Evolutionary conservation across 2,797 vertebrate species (phyloP).

Genomic region (Argyrosomus regius): DNA sequence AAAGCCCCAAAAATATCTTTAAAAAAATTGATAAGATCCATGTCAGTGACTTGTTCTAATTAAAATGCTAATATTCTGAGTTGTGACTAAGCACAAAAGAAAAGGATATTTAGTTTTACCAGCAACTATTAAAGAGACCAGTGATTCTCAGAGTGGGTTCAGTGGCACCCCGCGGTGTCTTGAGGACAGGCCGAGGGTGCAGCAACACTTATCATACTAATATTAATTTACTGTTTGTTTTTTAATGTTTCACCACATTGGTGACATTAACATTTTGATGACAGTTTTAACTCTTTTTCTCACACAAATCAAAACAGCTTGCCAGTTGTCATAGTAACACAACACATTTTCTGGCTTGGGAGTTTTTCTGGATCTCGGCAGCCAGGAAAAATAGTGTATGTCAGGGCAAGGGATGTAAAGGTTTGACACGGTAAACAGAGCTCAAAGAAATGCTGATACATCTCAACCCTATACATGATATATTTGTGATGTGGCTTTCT

Average conservation of each 20-base stretch:
- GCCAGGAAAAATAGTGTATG: background rate
- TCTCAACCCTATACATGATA: background rate
- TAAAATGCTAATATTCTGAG: conserved; percentile 18
- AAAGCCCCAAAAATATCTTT: too few species aligned
- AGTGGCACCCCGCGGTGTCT: background rate
- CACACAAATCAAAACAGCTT: background rate
- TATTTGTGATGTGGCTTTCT: background rate
- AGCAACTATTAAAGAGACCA: conserved; percentile 27
- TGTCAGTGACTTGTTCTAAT: conserved; percentile 16
- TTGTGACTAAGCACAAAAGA: conserved; percentile 4
- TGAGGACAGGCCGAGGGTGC: background rate
- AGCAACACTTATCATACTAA: background rate
- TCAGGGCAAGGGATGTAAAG: background rate
- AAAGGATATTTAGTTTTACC: conserved; percentile 23
- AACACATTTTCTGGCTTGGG: background rate
- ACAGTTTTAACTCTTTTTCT: background rate
- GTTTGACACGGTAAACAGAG: background rate
- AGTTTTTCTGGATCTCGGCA: background rate
- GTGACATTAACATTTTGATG: background rate
- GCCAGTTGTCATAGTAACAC: background rate
- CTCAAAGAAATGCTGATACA: background rate
- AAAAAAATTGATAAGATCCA: background rate
- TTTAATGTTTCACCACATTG: background rate
- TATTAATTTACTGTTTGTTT: background rate
- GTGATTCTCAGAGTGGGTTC: conserved; percentile 4